These are phyloP conservation scores for Aphyosemion australe DNA, from an alignment of 2,113 vertebrate genomes.

Conservation along the genomic window DNA sequence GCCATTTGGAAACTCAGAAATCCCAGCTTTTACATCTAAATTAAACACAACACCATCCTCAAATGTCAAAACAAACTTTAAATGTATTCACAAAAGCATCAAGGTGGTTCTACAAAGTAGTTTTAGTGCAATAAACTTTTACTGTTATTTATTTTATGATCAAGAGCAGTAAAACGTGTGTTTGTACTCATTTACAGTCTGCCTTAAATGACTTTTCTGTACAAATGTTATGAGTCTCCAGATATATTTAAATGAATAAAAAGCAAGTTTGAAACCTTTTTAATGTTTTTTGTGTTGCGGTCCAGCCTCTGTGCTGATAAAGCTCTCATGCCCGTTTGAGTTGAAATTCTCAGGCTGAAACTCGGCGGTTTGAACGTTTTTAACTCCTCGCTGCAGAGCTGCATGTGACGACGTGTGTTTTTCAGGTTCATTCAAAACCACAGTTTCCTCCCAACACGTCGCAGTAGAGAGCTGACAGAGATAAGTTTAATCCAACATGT, in stretches of 20 bases:
- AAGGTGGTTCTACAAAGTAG: no score
- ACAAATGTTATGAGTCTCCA: no score
- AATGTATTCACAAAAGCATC: no score
- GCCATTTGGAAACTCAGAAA: no score
- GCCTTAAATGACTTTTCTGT: no score
- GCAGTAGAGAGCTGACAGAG: slow-evolving; percentile 4
- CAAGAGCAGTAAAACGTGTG: no score
- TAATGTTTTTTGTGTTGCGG: background rate
- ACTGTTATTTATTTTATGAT: no score
- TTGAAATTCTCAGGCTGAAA: slow-evolving; percentile 16
- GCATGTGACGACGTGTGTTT: background rate
- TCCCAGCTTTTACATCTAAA: no score
- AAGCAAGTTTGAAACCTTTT: background rate
- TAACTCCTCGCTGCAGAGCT: background rate
- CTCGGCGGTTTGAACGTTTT: slow-evolving; percentile 4
- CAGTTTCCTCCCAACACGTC: background rate
- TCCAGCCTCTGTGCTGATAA: background rate
- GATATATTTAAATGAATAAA: background rate
- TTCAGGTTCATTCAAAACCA: slow-evolving; percentile 8
- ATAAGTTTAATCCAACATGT: slow-evolving; percentile 6
- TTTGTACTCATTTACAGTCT: no score
- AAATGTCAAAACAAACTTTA: no score
- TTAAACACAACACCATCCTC: no score
- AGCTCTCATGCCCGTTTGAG: background rate
- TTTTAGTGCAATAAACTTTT: no score